Conservation (phyloP, 2,888 invertebrate species). For the Lissocephala sabroskyi region DNA sequence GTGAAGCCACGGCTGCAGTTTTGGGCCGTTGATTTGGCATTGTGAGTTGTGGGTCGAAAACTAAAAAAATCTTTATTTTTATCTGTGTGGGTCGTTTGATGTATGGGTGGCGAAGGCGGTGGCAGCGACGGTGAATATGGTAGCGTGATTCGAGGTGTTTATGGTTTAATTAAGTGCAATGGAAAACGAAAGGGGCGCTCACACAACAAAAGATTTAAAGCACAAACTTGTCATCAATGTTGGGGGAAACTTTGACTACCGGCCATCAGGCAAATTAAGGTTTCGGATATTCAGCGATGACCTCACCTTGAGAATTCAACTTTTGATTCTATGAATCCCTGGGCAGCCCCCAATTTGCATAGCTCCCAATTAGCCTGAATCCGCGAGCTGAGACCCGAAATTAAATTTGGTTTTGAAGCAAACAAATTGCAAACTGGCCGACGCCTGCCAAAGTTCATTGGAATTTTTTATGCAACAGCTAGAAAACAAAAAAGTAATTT, state of each 20-base stretch:
- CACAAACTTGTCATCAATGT: conserved; percentile 18
- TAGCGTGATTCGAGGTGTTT: conserved; percentile 58
- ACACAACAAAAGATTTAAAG: conserved; percentile 23
- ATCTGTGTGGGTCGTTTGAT: conserved; percentile 37
- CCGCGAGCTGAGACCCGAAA: not conserved
- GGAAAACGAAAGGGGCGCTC: conserved; percentile 36
- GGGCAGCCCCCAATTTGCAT: not conserved
- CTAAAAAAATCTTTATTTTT: conserved; percentile 5
- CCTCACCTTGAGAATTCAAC: not conserved
- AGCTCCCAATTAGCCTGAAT: not conserved
- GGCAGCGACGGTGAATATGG: conserved; percentile 47
- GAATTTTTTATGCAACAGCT: conserved; percentile 41
- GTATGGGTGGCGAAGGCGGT: conserved; percentile 46
- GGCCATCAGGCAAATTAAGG: too few relatives aligned
- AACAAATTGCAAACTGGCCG: conserved; percentile 32
- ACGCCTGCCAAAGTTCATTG: conserved; percentile 48
- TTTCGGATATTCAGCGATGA: conserved; percentile 31
- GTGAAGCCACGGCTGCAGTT: conserved; percentile 46
- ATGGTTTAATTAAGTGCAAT: conserved; percentile 55
- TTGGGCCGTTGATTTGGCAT: conserved; percentile 44
- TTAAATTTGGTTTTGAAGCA: conserved; percentile 6
- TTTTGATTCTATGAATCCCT: not conserved
- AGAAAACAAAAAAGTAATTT: conserved; percentile 48
- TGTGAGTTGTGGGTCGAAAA: conserved; percentile 29
- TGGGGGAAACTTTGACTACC: too few relatives aligned